Conservation (phyloP, 2,797 vertebrate species). For the Perodicticus potto region DNA sequence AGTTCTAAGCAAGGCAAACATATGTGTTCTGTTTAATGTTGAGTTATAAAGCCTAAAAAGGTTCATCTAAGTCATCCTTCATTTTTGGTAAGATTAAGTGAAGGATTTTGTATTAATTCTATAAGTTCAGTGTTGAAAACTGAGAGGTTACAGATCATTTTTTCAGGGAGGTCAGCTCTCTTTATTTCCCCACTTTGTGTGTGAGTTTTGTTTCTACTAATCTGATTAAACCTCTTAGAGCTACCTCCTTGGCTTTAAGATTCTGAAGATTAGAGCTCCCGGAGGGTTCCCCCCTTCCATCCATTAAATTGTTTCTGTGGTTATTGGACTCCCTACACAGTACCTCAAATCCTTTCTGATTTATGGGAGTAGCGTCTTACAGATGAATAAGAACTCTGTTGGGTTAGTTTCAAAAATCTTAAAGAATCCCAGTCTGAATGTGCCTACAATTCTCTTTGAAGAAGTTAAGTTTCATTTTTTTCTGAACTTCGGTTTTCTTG, state of each 20-base stretch:
- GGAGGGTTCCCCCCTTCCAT: conserved; percentile 16
- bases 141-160: conserved; percentile 44
- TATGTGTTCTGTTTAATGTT: conserved; percentile 69
- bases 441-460: conserved; percentile 4
- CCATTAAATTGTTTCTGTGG: conserved; percentile 78
- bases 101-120: conserved; percentile 71
- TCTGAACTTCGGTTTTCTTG: conserved; percentile 35
- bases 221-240: conserved; percentile 78
- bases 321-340: conserved; percentile 62
- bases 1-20: conserved; percentile 63
- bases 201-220: conserved; percentile 68
- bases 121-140: conserved; percentile 68
- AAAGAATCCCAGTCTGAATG: not conserved
- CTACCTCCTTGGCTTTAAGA: conserved; percentile 55
- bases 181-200: conserved; percentile 54
- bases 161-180: conserved; percentile 49
- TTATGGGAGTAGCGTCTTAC: conserved; percentile 47
- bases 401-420: conserved; percentile 38
- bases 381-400: not conserved
- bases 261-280: conserved; percentile 71
- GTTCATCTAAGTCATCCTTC: conserved; percentile 64
- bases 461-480: conserved; percentile 63
- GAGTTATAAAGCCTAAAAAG: conserved; percentile 62
- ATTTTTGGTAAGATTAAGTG: conserved; percentile 73
- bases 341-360: conserved; percentile 49